Conservation (phyloP, 2,888 invertebrate genomes). For the Stramonita haemastoma region DNA sequence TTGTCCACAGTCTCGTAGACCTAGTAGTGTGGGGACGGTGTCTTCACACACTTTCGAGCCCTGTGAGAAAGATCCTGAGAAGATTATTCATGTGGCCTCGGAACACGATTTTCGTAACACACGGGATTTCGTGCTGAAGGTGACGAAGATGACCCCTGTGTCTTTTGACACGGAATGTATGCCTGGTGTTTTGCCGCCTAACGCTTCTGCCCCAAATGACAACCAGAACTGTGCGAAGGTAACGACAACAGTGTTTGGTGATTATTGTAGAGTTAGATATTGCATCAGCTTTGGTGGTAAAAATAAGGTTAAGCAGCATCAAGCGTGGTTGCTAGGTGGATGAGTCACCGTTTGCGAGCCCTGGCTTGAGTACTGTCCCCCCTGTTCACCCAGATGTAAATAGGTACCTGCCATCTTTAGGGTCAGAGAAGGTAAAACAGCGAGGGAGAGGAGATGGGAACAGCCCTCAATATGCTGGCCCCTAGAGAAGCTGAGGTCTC, state of each 20-base stretch:
- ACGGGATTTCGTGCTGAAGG: constrained; percentile 64
- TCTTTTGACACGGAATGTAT: constrained; percentile 43
- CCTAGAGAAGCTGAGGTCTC: no score
- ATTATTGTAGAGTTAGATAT: not conserved
- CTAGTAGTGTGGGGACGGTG: not conserved
- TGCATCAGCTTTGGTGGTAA: not conserved
- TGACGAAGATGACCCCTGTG: constrained; percentile 44
- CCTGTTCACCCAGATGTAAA: no score
- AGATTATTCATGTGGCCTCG: constrained; percentile 62
- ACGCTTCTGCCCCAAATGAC: not conserved
- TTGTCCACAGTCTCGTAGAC: not conserved
- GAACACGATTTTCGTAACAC: constrained; percentile 68
- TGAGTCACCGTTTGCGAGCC: no score
- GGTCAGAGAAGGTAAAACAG: no score
- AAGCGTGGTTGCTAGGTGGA: no score
- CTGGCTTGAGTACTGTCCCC: no score
- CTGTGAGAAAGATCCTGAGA: constrained; percentile 48
- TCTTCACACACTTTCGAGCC: not conserved
- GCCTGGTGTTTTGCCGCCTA: not conserved
- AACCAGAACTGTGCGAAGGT: not conserved
- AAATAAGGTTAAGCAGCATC: not conserved
- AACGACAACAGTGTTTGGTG: not conserved
- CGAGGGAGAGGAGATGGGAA: no score
- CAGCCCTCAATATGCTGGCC: no score
- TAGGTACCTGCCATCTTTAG: no score